A percentile compares a stretch with the other conserved stretches of the same genome.
Evolutionary conservation across 2,888 invertebrate species (phyloP).

Genomic region (Griposia aprilina): DNA sequence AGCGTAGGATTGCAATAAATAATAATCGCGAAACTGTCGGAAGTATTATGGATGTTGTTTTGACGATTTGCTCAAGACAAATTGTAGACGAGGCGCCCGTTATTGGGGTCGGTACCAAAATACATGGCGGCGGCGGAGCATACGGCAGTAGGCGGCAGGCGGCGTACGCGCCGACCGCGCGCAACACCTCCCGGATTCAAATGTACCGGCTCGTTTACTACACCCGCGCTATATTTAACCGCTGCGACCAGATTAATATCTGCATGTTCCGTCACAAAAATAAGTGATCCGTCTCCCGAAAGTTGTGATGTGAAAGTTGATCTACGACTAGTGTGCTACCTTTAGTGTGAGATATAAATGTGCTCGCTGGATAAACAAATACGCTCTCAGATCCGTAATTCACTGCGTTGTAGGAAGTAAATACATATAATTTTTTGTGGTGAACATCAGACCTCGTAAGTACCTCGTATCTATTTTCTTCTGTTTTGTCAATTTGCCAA

Average conservation of each 20-base stretch:
- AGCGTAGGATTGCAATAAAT: constrained; percentile 70
- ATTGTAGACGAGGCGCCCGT: constrained; percentile 87
- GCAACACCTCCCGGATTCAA: constrained; percentile 80
- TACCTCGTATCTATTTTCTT: constrained; percentile 85
- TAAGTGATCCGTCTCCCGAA: constrained; percentile 79
- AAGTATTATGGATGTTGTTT: constrained; percentile 83
- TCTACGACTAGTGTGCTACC: constrained; percentile 73
- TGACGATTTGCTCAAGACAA: constrained; percentile 88
- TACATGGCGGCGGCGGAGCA: constrained; percentile 85
- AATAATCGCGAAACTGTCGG: constrained; percentile 82
- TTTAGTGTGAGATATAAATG: constrained; percentile 77
- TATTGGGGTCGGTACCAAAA: constrained; percentile 90
- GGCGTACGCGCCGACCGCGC: constrained; percentile 89
- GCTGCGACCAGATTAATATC: constrained; percentile 87
- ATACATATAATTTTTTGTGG: constrained; percentile 76
- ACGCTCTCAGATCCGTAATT: constrained; percentile 66
- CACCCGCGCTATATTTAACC: constrained; percentile 87
- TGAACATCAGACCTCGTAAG: constrained; percentile 83
- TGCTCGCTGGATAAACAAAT: constrained; percentile 77
- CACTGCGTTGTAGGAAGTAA: constrained; percentile 78
- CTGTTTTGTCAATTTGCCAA: constrained; percentile 87
- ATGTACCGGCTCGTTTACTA: constrained; percentile 86
- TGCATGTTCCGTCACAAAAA: constrained; percentile 86
- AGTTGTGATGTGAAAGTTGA: constrained; percentile 84
- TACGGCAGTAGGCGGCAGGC: constrained; percentile 88